Evolutionary conservation across 1,140 invertebrate genomes (phyloP), one percentile per base, ranked within the genome.

Genomic region (Lerema accius): DNA sequence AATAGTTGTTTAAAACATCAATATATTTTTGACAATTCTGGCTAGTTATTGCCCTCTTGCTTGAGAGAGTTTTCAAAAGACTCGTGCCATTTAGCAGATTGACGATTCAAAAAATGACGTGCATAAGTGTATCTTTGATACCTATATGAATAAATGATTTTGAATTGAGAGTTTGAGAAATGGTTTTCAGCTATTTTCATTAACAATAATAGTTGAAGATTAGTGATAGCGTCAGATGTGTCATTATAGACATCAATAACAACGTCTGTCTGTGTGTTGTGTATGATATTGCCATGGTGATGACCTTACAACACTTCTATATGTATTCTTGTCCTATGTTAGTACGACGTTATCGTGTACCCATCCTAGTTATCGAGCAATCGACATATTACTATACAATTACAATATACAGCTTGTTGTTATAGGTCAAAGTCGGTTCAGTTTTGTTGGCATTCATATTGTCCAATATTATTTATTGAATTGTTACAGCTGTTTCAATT

Each of bases 181-280:
- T n/a, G n/a, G n/a, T n/a, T n/a, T n/a, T n/a, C n/a, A n/a, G n/a
- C n/a, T n/a, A n/a, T n/a, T n/a, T n/a, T n/a, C n/a, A n/a, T n/a
- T n/a, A n/a, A n/a, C 2, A 23, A 5, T 23, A 23, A 23, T 23
- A 23, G 19, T 32, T 32, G 9, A 7, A 32, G 28, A 51, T 55
- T 23, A 46, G 15, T 55, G 46, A 48, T 23, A 53, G 35, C 32
- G 45, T 16, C 50, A 42, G 15, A 26, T 17, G n/a, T 56, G 17
- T 46, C 28, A 32, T 32, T 23, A 9, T 7, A 32, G 28, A 9
- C 9, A 37, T 67, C 39, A 53, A 53, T 53, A 40, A 14, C 35
- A 23, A 46, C 58, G 3, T 63, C 45, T 59, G 60, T 48, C 40
- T 53, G 19, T 17, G 17, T 67, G 65, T 67, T 67, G 60, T 67